Evolutionary conservation across 2,888 invertebrate genomes (phyloP), one percentile per base, ranked within the genome.

Genomic region (Ecdyonurus torrentis): DNA sequence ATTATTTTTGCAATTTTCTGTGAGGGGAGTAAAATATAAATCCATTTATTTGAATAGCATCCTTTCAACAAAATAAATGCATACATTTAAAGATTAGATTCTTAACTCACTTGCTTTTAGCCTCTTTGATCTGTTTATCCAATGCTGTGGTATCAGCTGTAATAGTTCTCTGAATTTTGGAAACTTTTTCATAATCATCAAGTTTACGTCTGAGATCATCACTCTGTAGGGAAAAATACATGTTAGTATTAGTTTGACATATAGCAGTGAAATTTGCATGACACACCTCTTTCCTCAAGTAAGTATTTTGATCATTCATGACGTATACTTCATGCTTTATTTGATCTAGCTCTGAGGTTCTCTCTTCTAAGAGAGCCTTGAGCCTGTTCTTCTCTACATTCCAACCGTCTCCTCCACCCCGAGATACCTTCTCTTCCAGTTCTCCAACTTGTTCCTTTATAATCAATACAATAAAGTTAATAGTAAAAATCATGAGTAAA

Each of bases 161-260:
- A 58, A 90, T 80, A 64, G 84, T 87, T 66, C 87, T 80, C 71
- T 92, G 90, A 20, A 89, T 83, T 75, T 91, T 91, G 58, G 86
- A 85, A 1, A 92, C 86, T 72, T 86, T 86, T 71, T 89, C 88
- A 72, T 86, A 91, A 74, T 92, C 92, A 71, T 89, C 91, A 37
- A 92, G 73, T 72, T 91, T 91, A 68, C 84, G 81, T 67, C 82
- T 83, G 1, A 89, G 75, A 71, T 91, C 92, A 68, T 93, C 93
- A 71, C 87, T 83, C 83, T 86, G n/a, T n/a, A n/a, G n/a, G 69
- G 24, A 69, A 69, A 67, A 25, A 37, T 15, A 37, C 37, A 37
- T 5, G 37, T 10, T 15, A 37, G 37, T 15, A 37, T 37, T 37
- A 37, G 15, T 37, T 37, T 10, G 37, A 5, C 5, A 37, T 5